These are phyloP conservation scores for Pristionchus exspectatus DNA, from an alignment of 2,888 invertebrate species.

Conservation along the genomic window DNA sequence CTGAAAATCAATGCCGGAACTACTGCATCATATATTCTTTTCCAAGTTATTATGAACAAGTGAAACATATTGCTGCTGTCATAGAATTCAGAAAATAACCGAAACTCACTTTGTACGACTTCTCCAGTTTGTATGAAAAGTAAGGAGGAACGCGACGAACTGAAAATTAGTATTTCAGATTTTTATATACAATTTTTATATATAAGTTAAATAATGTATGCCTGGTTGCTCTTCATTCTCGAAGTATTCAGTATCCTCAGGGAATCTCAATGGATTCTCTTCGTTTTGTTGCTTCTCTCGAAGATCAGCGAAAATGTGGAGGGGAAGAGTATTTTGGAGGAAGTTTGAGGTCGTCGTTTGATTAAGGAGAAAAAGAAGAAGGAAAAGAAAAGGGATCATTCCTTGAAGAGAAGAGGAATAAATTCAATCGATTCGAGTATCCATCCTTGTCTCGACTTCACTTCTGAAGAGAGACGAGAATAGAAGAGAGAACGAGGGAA, in stretches of 20 bases:
- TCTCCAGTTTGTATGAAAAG: constrained; percentile 93
- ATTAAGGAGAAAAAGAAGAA: constrained; percentile 57
- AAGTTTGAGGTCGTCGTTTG: constrained; percentile 57
- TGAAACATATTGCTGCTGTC: neutral
- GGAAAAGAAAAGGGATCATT: constrained; percentile 20
- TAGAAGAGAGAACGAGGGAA: constrained; percentile 29
- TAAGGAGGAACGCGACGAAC: constrained; percentile 95
- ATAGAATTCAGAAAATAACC: neutral
- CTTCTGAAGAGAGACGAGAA: constrained; percentile 44
- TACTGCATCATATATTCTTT: neutral
- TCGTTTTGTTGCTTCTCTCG: constrained; percentile 3
- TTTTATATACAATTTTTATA: neutral
- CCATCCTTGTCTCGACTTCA: neutral
- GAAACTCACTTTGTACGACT: constrained; percentile 88
- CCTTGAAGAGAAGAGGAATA: neutral
- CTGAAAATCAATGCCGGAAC: neutral
- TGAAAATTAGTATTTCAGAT: constrained; percentile 80
- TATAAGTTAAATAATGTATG: constrained; percentile 18
- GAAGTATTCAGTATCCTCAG: constrained; percentile 43
- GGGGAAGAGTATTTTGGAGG: constrained; percentile 68
- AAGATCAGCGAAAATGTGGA: constrained; percentile 67
- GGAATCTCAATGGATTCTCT: constrained; percentile 6
- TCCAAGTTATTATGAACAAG: neutral
- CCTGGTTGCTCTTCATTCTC: constrained; percentile 48
- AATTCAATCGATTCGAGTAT: constrained; percentile 26